A percentile compares a stretch with the other conserved stretches of the same genome.
Evolutionary conservation across 2,797 vertebrate genomes (phyloP).

Genomic region (Pipistrellus pygmaeus): DNA sequence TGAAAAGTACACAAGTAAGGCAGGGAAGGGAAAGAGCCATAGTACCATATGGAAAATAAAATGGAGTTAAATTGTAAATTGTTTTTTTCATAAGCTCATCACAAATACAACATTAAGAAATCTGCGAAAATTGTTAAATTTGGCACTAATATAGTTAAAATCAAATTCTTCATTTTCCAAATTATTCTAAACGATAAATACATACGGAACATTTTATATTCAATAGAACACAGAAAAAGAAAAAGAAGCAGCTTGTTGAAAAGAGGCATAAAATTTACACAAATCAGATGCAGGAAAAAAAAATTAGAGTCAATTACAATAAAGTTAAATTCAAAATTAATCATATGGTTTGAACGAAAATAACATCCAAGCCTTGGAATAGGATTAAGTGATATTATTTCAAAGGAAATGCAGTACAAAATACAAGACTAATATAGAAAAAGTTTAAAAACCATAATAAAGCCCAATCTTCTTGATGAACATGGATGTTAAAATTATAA

Average conservation of each 20-base stretch:
- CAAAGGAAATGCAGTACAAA: constrained; percentile 4
- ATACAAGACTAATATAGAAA: not conserved
- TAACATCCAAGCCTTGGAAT: not conserved
- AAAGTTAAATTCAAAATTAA: constrained; percentile 63
- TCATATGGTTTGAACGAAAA: constrained; percentile 41
- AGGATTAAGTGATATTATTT: constrained; percentile 23
- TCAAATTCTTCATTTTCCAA: constrained; percentile 31
- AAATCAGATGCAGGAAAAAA: constrained; percentile 9
- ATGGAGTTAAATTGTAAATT: constrained; percentile 1
- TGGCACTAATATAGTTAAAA: constrained; percentile 46
- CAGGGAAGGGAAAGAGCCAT: not conserved
- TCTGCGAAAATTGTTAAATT: not conserved
- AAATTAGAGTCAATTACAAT: constrained; percentile 24
- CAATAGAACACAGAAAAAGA: not conserved
- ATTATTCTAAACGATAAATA: constrained; percentile 42
- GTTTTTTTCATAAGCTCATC: constrained; percentile 45
- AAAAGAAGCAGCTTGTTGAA: constrained; percentile 16
- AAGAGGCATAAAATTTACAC: constrained; percentile 47
- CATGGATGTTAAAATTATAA: not conserved
- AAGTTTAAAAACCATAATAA: not conserved
- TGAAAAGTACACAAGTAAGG: not conserved
- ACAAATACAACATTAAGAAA: constrained; percentile 36
- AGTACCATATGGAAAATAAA: constrained; percentile 1
- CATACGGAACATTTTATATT: not conserved
- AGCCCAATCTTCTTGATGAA: not conserved